Base-by-base conservation (phyloP, 2,888 invertebrate genomes). In the Cheilosia soror region DNA sequence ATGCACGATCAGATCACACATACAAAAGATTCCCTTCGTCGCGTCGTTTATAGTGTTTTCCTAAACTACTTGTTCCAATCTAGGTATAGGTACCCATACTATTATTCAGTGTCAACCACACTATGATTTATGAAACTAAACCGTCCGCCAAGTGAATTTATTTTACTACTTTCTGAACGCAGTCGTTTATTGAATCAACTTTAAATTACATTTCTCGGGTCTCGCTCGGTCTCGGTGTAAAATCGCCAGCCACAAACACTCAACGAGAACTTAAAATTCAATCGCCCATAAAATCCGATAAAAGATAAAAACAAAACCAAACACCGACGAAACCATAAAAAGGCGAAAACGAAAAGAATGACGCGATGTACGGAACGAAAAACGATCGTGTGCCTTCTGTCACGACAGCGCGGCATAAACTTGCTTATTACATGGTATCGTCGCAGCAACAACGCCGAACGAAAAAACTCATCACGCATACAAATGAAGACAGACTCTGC, bases 341-440 rank as follows among this genome's bases (percentile, higher is more conserved):
- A 47, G 29, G 31, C 20, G 25, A 60, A 42, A 31, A 68, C 31
- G 27, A n/a, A 11, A 60, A 44, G 11, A 55, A 68, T 11, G 40
- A 44, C 20, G 20, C 20, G 20, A 20, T 2, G 20, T 2, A 20
- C 57, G 55, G 40, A 65, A 57, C 63, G 71, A 78, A 71, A 78
- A 71, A 57, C 65, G 78, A 78, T 78, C 78, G 78, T 78, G 78
- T 78, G 78, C 78, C 78, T 71, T 71, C 58, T 71, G 78, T 78
- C 78, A 78, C 71, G 78, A 71, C 71, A 65, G 40, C 53, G 47
- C 68, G 77, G 69, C 63, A 63, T 78, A 78, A 78, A 71, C 69
- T 78, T 78, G 57, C 49, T 71, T 78, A 71, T 78, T 78, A 78
- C 71, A 71, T 65, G 31, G 49, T 62, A 44, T 37, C 71, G 29